Conservation (phyloP, 2,888 invertebrate genomes). For the Melanargia galathea region DNA sequence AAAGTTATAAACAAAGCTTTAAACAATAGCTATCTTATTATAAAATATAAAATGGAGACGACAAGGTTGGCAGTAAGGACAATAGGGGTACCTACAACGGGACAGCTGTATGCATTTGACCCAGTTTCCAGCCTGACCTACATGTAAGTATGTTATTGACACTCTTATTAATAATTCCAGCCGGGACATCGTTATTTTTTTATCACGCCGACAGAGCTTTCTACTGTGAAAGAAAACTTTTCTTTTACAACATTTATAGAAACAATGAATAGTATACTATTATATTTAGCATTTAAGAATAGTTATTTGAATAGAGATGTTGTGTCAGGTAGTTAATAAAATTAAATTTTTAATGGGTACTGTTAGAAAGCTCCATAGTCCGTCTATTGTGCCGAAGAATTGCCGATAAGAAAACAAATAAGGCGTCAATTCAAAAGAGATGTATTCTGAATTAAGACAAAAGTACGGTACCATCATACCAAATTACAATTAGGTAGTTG, state of each 20-base stretch:
- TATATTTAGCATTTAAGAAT: not conserved
- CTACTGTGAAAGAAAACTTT: not conserved
- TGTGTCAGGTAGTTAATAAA: conserved; percentile 1
- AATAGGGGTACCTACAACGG: not conserved
- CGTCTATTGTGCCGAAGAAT: not conserved
- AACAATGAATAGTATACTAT: not conserved
- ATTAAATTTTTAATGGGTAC: not conserved
- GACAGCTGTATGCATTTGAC: not conserved
- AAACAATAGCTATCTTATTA: no score
- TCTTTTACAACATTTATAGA: no score
- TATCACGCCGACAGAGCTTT: not conserved
- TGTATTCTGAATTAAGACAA: not conserved
- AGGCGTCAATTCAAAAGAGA: conserved; percentile 1
- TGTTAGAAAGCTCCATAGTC: not conserved
- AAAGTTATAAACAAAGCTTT: no score
- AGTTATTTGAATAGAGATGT: not conserved
- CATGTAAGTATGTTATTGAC: not conserved
- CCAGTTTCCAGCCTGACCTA: conserved; percentile 4
- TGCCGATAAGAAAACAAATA: not conserved
- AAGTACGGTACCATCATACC: not conserved
- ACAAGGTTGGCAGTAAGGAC: no score
- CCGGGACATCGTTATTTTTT: not conserved
- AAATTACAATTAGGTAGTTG: no score
- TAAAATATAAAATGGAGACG: no score
- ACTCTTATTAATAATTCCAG: not conserved